A percentile compares a stretch with the other conserved stretches of the same genome.
phyloP scores from a whole-genome alignment of 2,888 invertebrate genomes.

The Neocrepidodera transversa region DNA sequence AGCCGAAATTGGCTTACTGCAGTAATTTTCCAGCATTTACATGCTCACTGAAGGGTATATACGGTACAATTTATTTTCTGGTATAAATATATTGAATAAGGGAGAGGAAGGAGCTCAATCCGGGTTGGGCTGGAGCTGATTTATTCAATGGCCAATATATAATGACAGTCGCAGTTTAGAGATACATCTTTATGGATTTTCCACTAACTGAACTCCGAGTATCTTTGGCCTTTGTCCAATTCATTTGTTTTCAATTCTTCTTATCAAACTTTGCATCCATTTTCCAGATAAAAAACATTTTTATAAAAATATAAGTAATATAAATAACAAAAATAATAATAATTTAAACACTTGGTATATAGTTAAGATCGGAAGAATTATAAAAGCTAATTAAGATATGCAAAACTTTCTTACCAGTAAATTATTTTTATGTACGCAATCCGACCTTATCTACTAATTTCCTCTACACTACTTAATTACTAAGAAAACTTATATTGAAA shows the following conservation, averaged over 20 bases:
- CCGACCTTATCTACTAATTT: not conserved
- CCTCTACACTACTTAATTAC: not conserved
- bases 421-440: not conserved
- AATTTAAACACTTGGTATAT: too few relatives aligned
- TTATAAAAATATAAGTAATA: too few relatives aligned
- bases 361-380: not conserved
- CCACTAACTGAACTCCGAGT: conserved; percentile 54
- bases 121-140: conserved; percentile 28
- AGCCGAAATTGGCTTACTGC: conserved; percentile 26
- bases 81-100: conserved; percentile 30
- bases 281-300: too few relatives aligned
- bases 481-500: not conserved
- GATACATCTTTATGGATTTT: conserved; percentile 39
- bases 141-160: conserved; percentile 34
- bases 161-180: conserved; percentile 35
- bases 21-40: conserved; percentile 36
- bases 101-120: conserved; percentile 23
- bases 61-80: conserved; percentile 27
- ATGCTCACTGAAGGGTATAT: conserved; percentile 34
- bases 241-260: conserved; percentile 56
- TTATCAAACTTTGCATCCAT: conserved; percentile 2
- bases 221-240: conserved; percentile 57
- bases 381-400: not conserved
- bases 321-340: not conserved
- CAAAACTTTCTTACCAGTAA: not conserved